phyloP scores from a whole-genome alignment of 2,797 vertebrate species.

The Aeoliscus strigatus region DNA sequence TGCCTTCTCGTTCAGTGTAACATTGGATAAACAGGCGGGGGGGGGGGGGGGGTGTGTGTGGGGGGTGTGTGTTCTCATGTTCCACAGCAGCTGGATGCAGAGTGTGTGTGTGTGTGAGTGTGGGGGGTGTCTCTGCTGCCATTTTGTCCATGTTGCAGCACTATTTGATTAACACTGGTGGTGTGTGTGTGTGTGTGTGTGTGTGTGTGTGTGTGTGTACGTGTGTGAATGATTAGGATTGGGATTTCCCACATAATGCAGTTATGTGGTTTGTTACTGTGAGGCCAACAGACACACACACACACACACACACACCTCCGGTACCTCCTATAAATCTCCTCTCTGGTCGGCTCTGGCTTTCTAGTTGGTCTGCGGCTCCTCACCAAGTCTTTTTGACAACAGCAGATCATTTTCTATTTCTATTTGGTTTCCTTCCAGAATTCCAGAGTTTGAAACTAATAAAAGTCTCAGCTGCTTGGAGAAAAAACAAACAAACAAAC shows the following conservation, averaged over 20 bases:
- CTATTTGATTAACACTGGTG: conserved; percentile 16
- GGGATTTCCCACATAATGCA: conserved; percentile 5
- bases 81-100: conserved; percentile 40
- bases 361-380: no score
- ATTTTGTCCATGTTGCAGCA: conserved; percentile 24
- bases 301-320: background rate
- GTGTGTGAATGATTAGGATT: background rate
- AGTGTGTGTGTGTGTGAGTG: no score
- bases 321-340: background rate
- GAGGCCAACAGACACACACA: background rate
- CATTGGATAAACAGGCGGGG: conserved; percentile 15
- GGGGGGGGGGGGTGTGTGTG: no score
- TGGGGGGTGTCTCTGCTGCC: conserved; percentile 25
- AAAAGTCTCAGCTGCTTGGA: no score
- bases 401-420: no score
- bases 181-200: conserved; percentile 6
- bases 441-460: no score
- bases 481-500: no score
- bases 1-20: background rate
- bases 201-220: background rate
- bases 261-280: conserved; percentile 5
- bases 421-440: no score
- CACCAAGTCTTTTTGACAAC: no score
- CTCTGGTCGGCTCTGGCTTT: background rate
- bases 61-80: conserved; percentile 43